phyloP scores from a whole-genome alignment of 2,797 vertebrate species.

The Urophycis tenuis region DNA sequence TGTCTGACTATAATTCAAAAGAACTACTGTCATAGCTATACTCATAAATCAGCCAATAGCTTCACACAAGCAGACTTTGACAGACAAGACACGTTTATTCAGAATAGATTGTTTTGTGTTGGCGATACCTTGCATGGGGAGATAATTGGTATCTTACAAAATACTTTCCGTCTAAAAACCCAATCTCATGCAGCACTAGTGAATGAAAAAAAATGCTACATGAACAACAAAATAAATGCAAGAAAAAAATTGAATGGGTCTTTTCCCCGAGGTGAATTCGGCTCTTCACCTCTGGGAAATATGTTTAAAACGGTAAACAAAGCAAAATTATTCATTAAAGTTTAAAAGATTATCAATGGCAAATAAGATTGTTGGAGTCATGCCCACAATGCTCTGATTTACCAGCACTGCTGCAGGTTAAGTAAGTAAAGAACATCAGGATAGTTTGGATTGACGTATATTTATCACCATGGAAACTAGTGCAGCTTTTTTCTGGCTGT shows the following conservation, averaged over 20 bases:
- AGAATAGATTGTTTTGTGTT: no score
- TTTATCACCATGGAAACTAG: background rate
- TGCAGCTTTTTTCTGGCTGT: background rate
- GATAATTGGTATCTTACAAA: background rate
- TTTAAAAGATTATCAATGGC: no score
- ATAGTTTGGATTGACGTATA: background rate
- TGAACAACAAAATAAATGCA: background rate
- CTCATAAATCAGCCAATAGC: background rate
- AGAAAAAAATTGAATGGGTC: background rate
- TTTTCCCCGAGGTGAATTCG: background rate
- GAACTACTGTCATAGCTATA: background rate
- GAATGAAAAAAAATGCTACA: background rate
- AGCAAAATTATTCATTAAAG: no score
- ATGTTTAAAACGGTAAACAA: no score
- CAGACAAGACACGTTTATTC: background rate
- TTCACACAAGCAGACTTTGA: background rate
- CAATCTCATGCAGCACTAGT: background rate
- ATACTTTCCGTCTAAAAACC: background rate
- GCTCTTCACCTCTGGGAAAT: background rate
- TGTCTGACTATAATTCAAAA: background rate
- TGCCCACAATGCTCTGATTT: no score
- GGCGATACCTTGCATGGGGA: background rate
- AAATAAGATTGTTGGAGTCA: no score
- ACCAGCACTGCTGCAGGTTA: no score
- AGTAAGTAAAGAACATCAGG: no score